Evolutionary conservation across 1,140 invertebrate species (phyloP).

Genomic region (Vanessa atalanta): DNA sequence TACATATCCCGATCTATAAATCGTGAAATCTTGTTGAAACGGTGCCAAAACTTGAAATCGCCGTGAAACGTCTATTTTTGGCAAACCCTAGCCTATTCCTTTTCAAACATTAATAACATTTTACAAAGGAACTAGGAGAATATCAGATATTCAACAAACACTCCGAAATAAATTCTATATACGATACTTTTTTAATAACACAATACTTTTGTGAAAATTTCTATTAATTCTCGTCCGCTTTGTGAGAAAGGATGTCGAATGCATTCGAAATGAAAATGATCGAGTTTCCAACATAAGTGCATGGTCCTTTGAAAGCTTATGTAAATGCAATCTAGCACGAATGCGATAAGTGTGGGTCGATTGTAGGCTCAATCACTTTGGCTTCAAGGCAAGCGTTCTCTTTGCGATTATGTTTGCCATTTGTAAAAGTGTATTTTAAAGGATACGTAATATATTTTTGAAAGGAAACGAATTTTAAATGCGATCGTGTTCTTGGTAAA

Average conservation of each 20-base stretch:
- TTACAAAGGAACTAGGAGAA: constrained; percentile 21
- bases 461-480: constrained; percentile 12
- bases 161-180: constrained; percentile 12
- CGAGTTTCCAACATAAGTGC: constrained; percentile 32
- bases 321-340: constrained; percentile 36
- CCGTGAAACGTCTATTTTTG: constrained; percentile 24
- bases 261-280: constrained; percentile 35
- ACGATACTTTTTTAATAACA: not conserved
- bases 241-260: constrained; percentile 17
- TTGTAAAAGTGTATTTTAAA: constrained; percentile 6
- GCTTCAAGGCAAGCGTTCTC: constrained; percentile 29
- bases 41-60: constrained; percentile 30
- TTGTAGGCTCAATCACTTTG: constrained; percentile 30
- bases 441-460: constrained; percentile 7
- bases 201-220: constrained; percentile 23
- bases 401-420: constrained; percentile 22
- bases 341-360: constrained; percentile 29
- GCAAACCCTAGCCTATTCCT: constrained; percentile 27
- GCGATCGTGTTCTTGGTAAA: not conserved
- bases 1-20: constrained; percentile 30
- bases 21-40: constrained; percentile 33
- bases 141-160: constrained; percentile 13
- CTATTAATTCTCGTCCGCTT: constrained; percentile 27
- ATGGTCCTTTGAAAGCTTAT: constrained; percentile 38
- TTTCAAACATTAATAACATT: constrained; percentile 33